Evolutionary conservation across 2,888 invertebrate genomes (phyloP).

Genomic region (Scaptomyza parva): DNA sequence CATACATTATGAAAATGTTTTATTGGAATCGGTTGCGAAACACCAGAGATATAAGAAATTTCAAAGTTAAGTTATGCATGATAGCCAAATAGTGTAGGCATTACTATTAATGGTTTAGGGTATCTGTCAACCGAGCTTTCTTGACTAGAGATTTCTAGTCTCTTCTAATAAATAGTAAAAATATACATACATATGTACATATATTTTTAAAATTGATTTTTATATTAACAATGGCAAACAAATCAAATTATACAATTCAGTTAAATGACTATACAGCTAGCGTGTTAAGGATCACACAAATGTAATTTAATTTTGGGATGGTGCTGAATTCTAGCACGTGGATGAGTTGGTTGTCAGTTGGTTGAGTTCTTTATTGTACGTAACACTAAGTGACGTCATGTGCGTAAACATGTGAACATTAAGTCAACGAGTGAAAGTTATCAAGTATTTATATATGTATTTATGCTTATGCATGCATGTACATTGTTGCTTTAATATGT

Average conservation of each 20-base stretch:
- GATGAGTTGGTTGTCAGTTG: constrained; percentile 17
- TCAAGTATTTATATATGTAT: not conserved
- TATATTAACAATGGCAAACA: not conserved
- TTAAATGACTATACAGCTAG: not conserved
- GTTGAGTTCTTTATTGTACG: constrained; percentile 21
- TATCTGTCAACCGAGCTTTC: too few relatives aligned
- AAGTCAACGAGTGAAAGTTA: constrained; percentile 25
- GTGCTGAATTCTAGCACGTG: constrained; percentile 37
- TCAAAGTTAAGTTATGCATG: too few relatives aligned
- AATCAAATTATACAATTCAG: not conserved
- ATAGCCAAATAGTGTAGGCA: too few relatives aligned
- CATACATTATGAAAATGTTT: too few relatives aligned
- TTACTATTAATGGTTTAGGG: too few relatives aligned
- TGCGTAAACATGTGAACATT: constrained; percentile 72
- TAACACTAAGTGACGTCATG: constrained; percentile 69
- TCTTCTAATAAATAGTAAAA: not conserved
- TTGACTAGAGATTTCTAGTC: too few relatives aligned
- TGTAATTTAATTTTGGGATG: constrained; percentile 7
- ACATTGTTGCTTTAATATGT: constrained; percentile 2
- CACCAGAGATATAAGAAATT: too few relatives aligned
- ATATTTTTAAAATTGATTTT: not conserved
- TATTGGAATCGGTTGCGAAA: too few relatives aligned
- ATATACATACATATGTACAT: not conserved
- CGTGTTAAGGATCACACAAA: not conserved
- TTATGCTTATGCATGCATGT: not conserved